phyloP scores from a whole-genome alignment of 2,113 vertebrate species.

The Pogonocichla stellata region DNA sequence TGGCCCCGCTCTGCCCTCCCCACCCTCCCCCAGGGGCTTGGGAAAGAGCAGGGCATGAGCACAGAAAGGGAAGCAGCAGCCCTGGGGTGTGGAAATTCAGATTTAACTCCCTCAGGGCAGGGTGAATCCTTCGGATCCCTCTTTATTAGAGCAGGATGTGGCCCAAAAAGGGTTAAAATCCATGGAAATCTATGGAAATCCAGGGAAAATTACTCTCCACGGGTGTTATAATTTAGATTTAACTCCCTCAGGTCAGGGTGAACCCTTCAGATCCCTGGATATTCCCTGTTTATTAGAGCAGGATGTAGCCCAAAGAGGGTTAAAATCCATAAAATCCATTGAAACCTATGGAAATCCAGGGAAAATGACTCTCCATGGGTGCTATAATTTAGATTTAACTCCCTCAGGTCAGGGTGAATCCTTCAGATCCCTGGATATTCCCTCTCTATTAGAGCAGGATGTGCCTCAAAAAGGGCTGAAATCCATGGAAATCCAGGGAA shows the following conservation, averaged over 20 bases:
- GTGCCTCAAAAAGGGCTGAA: too few relatives aligned
- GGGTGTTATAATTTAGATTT: constrained; percentile 12
- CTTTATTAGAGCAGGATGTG: too few relatives aligned
- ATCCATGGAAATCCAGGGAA: too few relatives aligned
- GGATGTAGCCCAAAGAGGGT: neutral
- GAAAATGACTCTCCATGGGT: neutral
- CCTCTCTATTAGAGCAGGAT: neutral
- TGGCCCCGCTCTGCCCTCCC: neutral
- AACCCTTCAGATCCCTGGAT: neutral
- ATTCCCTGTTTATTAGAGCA: neutral
- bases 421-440: neutral
- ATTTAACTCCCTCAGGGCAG: neutral
- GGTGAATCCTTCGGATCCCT: neutral
- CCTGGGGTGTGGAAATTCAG: constrained; percentile 1
- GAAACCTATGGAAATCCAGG: too few relatives aligned
- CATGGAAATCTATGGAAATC: neutral
- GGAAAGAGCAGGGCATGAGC: constrained; percentile 47
- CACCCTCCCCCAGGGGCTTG: constrained; percentile 12
- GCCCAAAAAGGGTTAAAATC: too few relatives aligned
- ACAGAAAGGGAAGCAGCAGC: constrained; percentile 24
- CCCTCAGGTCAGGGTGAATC: neutral
- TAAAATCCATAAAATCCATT: too few relatives aligned
- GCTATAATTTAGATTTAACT: neutral
- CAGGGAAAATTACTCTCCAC: too few relatives aligned
- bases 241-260: neutral